Evolutionary conservation across 2,113 vertebrate species (phyloP), one percentile per base, ranked within the genome.

Genomic region (Mormoops blainvillei): DNA sequence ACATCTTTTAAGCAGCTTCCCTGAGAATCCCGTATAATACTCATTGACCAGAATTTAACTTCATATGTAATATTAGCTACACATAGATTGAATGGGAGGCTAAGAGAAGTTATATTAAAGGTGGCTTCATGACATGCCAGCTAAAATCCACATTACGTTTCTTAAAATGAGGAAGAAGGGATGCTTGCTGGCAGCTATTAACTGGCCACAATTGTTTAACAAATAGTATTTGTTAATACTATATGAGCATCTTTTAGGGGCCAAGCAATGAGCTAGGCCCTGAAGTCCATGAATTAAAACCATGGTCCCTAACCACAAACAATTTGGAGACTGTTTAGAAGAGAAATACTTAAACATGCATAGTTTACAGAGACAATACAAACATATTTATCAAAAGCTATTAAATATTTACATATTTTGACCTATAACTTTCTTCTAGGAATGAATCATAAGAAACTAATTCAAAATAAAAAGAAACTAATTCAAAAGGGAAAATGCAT

Each of bases 341-440:
- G 8, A 56, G 22, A 88, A 31, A 77, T 36, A 26, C 9, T 68
- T 91, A 86, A 91, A 61, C 28, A 52, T 65, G 2, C 3, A 36
- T 56, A 6, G 22, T 43, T 93, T 91, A 58, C 81, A 56, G 33
- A 86, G n/a, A 84, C 11, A 90, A 22, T 84, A 41, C 78, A 71
- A 91, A 80, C 81, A 54, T 54, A 77, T 81, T 83, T 82, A 89
- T 92, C 52, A 95, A 58, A 56, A 77, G 7, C 31, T 87, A 77
- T 85, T 83, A 89, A 94, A 94, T 87, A 87, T 92, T 93, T 93
- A 86, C 15, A 31, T 77, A 82, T 81, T 71, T 86, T 22, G 38
- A 56, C 83, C 33, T 81, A 52, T 87, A 67, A 84, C 81, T 83
- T 16, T 54, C 45, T 89, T 45, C 50, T 76, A 52, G 1, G 15